phyloP scores from a whole-genome alignment of 2,888 invertebrate species.

The Tromatobia lineatoria region DNA sequence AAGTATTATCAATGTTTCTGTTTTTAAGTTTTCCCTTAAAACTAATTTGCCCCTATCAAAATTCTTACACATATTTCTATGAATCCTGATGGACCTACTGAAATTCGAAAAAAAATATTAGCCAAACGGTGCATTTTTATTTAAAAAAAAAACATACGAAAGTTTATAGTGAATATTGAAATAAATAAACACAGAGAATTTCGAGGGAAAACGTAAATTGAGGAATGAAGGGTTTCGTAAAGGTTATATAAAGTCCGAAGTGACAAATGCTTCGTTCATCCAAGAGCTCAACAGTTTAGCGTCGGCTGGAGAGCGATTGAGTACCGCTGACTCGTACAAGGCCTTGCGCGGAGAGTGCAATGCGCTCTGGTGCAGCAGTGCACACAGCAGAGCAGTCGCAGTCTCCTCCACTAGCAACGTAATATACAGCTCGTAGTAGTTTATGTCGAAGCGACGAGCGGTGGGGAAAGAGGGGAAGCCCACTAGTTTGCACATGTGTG shows the following conservation, averaged over 20 bases:
- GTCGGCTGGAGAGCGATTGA: conserved; percentile 57
- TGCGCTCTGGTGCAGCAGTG: conserved; percentile 73
- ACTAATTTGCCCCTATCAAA: no score
- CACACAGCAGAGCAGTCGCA: conserved; percentile 43
- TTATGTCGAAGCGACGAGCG: conserved; percentile 26
- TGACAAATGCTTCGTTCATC: conserved; percentile 2
- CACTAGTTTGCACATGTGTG: conserved; percentile 69
- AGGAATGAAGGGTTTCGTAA: conserved; percentile 19
- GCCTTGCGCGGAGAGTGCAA: conserved; percentile 73
- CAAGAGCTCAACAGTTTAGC: conserved; percentile 44
- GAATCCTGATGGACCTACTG: no score
- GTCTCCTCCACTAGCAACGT: conserved; percentile 28
- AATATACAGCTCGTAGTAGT: conserved; percentile 32
- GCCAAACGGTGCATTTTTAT: no score
- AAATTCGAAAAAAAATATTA: no score
- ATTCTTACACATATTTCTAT: no score
- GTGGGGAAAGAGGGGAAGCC: conserved; percentile 25
- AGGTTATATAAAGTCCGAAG: conserved; percentile 43
- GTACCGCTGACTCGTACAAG: conserved; percentile 72
- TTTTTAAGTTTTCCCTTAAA: no score
- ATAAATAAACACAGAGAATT: not conserved
- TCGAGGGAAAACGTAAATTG: not conserved
- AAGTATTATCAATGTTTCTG: no score
- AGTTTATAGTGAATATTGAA: no score
- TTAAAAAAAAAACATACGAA: no score